phyloP scores from a whole-genome alignment of 2,797 vertebrate species.

The Meriones psammophilus region DNA sequence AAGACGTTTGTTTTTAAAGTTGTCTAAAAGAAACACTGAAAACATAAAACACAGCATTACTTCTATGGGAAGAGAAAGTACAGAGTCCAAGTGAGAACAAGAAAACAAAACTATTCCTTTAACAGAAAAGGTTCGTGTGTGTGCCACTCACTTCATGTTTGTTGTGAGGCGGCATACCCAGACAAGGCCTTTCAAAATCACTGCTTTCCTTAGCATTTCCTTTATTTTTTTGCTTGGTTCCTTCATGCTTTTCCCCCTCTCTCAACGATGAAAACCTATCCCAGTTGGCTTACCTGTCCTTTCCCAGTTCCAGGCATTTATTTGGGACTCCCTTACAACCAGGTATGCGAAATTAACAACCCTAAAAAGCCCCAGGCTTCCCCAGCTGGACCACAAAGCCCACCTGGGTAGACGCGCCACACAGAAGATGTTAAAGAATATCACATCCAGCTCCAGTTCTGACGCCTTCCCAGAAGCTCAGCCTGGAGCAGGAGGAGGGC shows the following conservation, averaged over 20 bases:
- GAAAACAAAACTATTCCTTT: slow-evolving; percentile 52
- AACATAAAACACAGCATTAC: slow-evolving; percentile 66
- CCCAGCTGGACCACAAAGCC: background rate
- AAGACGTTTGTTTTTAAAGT: background rate
- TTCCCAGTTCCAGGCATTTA: slow-evolving; percentile 36
- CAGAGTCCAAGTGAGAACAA: background rate
- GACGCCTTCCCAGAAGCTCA: background rate
- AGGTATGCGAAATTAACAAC: background rate
- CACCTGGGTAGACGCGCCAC: background rate
- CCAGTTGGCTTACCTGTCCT: background rate
- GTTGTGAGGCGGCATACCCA: slow-evolving; percentile 7
- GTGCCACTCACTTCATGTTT: background rate
- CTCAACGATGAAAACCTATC: slow-evolving; percentile 4
- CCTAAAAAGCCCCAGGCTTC: background rate
- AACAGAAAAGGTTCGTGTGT: slow-evolving; percentile 23
- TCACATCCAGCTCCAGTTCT: background rate
- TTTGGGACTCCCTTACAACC: background rate
- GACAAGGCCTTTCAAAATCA: background rate
- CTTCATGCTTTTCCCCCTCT: background rate
- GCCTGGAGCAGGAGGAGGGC: background rate
- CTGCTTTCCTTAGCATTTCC: background rate
- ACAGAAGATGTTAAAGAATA: background rate
- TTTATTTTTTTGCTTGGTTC: background rate
- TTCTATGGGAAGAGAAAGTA: slow-evolving; percentile 56
- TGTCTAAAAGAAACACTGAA: slow-evolving; percentile 59